Conservation (phyloP, 2,797 vertebrate species). For the Perdix hodgsoniae region DNA sequence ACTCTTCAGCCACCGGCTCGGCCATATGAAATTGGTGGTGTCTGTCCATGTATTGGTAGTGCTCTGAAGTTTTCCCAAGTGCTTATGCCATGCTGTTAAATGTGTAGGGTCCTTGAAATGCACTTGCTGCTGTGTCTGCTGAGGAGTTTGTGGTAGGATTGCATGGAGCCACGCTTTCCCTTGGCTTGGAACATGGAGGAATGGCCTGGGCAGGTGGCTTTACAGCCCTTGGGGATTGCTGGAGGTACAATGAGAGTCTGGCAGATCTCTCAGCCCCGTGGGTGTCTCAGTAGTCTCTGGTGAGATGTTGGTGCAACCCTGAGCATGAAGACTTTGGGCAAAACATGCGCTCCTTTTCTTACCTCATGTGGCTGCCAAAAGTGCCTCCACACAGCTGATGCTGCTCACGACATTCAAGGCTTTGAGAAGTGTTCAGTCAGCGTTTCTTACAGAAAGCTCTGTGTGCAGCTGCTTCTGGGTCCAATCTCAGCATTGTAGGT, state of each 20-base stretch:
- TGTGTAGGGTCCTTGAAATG: neutral
- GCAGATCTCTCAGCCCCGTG: neutral
- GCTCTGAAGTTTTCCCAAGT: neutral
- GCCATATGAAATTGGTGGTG: neutral
- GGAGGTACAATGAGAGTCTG: neutral
- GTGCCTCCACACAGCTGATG: rapidly evolving
- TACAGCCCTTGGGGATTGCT: rapidly evolving
- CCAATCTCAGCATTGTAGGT: neutral
- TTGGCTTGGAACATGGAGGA: neutral
- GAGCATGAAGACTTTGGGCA: rapidly evolving
- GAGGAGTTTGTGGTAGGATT: neutral
- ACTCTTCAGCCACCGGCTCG: neutral
- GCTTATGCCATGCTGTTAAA: rapidly evolving
- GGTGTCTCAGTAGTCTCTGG: no score
- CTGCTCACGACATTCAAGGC: neutral
- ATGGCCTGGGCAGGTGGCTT: rapidly evolving
- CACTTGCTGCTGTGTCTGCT: neutral
- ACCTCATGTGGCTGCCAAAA: neutral
- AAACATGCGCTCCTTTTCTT: rapidly evolving
- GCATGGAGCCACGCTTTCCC: rapidly evolving
- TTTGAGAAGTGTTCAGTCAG: neutral
- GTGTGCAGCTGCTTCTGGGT: rapidly evolving
- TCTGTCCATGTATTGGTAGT: rapidly evolving
- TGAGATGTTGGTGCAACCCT: rapidly evolving
- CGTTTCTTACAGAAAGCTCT: neutral